Conservation (phyloP, 1,140 invertebrate species). For the Monochamus saltuarius region DNA sequence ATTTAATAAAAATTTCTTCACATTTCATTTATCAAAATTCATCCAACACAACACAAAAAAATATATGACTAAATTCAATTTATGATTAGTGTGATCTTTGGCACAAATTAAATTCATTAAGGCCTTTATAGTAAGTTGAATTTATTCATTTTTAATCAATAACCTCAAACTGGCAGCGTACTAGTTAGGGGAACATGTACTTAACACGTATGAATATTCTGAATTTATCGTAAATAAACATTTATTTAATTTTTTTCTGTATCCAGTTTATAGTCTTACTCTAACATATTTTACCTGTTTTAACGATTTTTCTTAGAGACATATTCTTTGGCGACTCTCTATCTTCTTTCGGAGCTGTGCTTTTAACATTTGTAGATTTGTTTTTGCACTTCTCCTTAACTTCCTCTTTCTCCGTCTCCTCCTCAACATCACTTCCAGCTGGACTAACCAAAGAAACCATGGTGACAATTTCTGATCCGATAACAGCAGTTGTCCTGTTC, state of each 20-base stretch:
- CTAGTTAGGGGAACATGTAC: not conserved
- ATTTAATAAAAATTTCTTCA: too few species aligned
- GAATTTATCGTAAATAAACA: not conserved
- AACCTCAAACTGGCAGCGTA: too few species aligned
- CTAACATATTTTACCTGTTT: conserved; percentile 48
- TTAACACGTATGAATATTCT: too few species aligned
- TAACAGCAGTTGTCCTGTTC: conserved; percentile 21
- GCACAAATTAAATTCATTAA: too few species aligned
- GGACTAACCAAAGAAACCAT: conserved; percentile 61
- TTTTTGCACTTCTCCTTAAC: conserved; percentile 44
- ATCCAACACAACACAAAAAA: too few species aligned
- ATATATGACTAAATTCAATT: too few species aligned
- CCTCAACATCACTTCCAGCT: conserved; percentile 57
- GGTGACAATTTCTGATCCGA: conserved; percentile 55
- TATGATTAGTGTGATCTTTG: too few species aligned
- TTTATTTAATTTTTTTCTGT: not conserved
- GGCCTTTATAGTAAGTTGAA: too few species aligned
- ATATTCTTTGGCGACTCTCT: conserved; percentile 32
- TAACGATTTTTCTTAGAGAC: conserved; percentile 53
- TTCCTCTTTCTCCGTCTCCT: conserved; percentile 30
- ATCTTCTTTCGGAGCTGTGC: conserved; percentile 21
- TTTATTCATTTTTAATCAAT: too few species aligned
- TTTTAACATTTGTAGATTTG: conserved; percentile 32
- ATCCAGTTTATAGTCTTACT: too few species aligned
- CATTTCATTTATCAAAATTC: too few species aligned